Evolutionary conservation across 2,888 invertebrate genomes (phyloP), one percentile per base, ranked within the genome.

Genomic region (Exocentrus adspersus): DNA sequence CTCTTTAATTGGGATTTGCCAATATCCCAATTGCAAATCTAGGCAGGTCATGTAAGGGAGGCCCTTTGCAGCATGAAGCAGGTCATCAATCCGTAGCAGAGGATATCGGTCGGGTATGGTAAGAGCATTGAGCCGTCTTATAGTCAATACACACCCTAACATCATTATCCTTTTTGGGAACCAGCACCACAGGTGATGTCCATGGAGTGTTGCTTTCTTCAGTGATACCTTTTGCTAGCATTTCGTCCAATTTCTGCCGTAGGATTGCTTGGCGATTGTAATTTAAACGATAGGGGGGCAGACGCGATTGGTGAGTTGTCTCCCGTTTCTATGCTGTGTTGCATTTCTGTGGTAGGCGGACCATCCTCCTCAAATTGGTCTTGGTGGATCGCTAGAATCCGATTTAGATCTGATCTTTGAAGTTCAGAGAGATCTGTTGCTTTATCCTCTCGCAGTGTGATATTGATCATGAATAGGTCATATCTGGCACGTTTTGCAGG

Each of bases 191-290:
- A 2, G 80, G 79, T 2, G 80, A 72, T 0, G 76, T 69, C 78
- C 79, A 82, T 1, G 79, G 73, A 0, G 79, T 80, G 51, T 80
- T 78, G 43, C 77, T 77, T 43, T 80, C 79, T 53, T 82, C 79
- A 2, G 80, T 78, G 1, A 79, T 65, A 0, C 67, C 75, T 1
- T 77, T 71, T 1, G 64, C 28, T 0, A 79, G 57, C 77, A 80
- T 76, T 37, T 67, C 62, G 2, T 76, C 73, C 0, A 80, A 51
- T 63, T 79, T 74, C 32, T 53, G 58, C 9, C 62, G 56, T 0
- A 79, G 56, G 0, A 64, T 57, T n/a, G n/a, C n/a, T n/a, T n/a
- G n/a, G n/a, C n/a, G n/a, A n/a, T n/a, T n/a, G n/a, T n/a, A n/a
- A n/a, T n/a, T n/a, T n/a, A n/a, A n/a, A n/a, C n/a, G n/a, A n/a